phyloP scores from a whole-genome alignment of 2,888 invertebrate genomes.

The Trissolcus japonicus region DNA sequence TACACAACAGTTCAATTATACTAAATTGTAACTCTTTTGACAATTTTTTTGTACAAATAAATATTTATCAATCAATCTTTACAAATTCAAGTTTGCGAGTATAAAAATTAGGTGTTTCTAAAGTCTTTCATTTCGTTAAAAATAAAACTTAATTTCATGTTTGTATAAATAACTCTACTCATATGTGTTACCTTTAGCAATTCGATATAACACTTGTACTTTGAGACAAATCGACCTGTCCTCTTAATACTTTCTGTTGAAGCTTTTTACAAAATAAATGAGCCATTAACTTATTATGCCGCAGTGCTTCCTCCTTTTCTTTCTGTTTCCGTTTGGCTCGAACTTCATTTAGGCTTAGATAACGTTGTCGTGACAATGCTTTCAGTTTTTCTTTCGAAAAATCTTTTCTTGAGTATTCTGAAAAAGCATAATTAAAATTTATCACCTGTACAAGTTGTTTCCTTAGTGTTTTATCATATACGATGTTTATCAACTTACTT shows the following conservation, averaged over 20 bases:
- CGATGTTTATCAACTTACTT: conserved; percentile 61
- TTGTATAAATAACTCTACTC: conserved; percentile 3
- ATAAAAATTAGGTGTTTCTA: not conserved
- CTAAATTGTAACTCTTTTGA: too few relatives aligned
- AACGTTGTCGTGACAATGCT: conserved; percentile 80
- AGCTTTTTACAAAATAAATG: conserved; percentile 87
- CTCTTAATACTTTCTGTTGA: conserved; percentile 82
- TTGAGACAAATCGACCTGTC: conserved; percentile 82
- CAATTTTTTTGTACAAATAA: conserved; percentile 5
- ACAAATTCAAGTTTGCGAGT: not conserved
- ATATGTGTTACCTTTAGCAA: conserved; percentile 59
- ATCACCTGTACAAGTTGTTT: not conserved
- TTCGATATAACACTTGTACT: conserved; percentile 79
- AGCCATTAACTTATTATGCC: conserved; percentile 85
- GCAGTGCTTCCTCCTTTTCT: conserved; percentile 79
- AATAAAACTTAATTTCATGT: not conserved
- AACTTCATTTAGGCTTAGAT: conserved; percentile 85
- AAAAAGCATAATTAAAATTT: not conserved
- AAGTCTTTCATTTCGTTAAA: not conserved
- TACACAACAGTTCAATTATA: too few relatives aligned
- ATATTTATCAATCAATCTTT: not conserved
- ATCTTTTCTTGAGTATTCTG: conserved; percentile 72
- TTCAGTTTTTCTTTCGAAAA: conserved; percentile 80
- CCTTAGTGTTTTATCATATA: too few relatives aligned
- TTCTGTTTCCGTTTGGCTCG: conserved; percentile 78